These are phyloP conservation scores for Musca vetustissima DNA, from an alignment of 1,140 invertebrate species.

Conservation along the genomic window DNA sequence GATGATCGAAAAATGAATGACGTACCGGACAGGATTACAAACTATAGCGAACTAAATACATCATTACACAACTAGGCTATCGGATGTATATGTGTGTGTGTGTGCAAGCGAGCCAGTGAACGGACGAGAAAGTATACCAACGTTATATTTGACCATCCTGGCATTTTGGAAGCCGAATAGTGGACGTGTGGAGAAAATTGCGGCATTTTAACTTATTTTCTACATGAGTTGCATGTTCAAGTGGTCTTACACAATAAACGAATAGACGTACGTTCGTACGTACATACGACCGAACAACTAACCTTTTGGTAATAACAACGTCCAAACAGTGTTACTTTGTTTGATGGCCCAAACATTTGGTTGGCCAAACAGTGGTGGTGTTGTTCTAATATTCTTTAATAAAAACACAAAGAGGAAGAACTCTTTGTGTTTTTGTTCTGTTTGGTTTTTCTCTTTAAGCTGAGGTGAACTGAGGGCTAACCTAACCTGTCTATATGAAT, in stretches of 20 bases:
- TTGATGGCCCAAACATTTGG: background rate
- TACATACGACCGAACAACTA: too few relatives aligned
- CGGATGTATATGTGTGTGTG: background rate
- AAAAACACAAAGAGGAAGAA: too few relatives aligned
- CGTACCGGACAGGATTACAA: background rate
- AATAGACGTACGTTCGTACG: too few relatives aligned
- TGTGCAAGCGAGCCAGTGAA: too few relatives aligned
- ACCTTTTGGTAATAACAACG: background rate
- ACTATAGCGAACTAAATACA: background rate
- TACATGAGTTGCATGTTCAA: conserved; percentile 54
- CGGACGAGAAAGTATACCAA: too few relatives aligned
- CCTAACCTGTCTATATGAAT: too few relatives aligned
- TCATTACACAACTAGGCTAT: background rate
- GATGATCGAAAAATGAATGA: conserved; percentile 9
- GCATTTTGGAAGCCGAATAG: background rate
- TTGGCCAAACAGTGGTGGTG: background rate
- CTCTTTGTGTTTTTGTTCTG: too few relatives aligned
- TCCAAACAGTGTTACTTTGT: background rate
- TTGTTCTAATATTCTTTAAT: too few relatives aligned
- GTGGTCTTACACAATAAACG: background rate
- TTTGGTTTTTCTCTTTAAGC: too few relatives aligned
- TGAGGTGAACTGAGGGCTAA: too few relatives aligned
- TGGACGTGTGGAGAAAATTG: conserved; percentile 11
- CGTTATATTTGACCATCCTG: too few relatives aligned
- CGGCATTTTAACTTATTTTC: conserved; percentile 49